Percentiles rank a stretch among this genome's conserved stretches.
Evolutionary conservation across 2,888 invertebrate species (phyloP).

Genomic region (Meganola albula): DNA sequence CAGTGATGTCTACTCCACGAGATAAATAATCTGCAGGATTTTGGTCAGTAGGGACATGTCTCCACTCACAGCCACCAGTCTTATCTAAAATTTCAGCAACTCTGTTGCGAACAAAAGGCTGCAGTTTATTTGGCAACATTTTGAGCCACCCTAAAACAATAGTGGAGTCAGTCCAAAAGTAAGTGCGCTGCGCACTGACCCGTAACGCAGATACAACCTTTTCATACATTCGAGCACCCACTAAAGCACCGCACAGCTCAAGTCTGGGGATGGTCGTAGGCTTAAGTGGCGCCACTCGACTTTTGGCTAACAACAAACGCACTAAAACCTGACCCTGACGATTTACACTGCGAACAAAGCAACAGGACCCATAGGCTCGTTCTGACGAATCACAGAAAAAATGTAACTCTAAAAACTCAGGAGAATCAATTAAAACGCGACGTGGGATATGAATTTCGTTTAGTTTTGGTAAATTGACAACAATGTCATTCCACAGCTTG

Average conservation of each 20-base stretch:
- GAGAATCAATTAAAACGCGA: constrained; percentile 16
- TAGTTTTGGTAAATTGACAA: constrained; percentile 2
- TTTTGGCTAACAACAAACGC: constrained; percentile 26
- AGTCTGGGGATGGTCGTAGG: constrained; percentile 29
- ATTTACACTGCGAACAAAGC: constrained; percentile 23
- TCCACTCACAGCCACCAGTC: constrained; percentile 14
- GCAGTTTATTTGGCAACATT: constrained; percentile 14
- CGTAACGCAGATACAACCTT: constrained; percentile 12
- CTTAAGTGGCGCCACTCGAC: constrained; percentile 29
- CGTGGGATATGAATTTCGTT: constrained; percentile 19
- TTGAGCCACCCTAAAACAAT: constrained; percentile 25
- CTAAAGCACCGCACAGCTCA: constrained; percentile 26
- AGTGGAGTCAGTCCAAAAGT: constrained; percentile 28
- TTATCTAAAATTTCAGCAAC: constrained; percentile 19
- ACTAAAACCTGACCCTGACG: constrained; percentile 8
- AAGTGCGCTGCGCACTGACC: constrained; percentile 2
- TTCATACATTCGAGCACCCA: constrained; percentile 16
- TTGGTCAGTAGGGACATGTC: constrained; percentile 20
- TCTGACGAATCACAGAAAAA: constrained; percentile 29
- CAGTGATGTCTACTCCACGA: constrained; percentile 14
- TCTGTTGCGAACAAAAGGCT: constrained; percentile 26
- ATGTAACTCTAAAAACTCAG: constrained; percentile 24
- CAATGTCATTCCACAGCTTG: constrained; percentile 18
- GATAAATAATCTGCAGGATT: constrained; percentile 27
- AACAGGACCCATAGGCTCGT: constrained; percentile 27